Base-by-base conservation (phyloP, 1,140 invertebrate species). In the Mamestra configurata region DNA sequence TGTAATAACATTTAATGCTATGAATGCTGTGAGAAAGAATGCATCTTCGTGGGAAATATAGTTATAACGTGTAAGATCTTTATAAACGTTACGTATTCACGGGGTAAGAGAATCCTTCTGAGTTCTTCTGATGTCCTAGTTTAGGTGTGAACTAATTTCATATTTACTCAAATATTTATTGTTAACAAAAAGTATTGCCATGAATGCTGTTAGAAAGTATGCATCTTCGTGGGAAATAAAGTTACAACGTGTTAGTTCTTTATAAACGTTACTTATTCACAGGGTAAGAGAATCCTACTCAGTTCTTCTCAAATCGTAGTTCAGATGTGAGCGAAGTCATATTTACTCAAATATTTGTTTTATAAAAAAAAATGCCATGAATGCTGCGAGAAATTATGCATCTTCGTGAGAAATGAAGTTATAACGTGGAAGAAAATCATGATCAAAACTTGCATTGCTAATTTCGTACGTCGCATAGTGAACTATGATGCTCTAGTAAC, bases 41-140 rank as follows among this genome's bases (percentile, higher is more conserved):
- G 1, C 43, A 13, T n/a, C 13, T 49, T n/a, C 43, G 43, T 46
- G 11, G 43, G 43, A 46, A 46, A 31, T 31, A 31, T 3, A 31
- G 27, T 31, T 3, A 5, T 31, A 31, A 31, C 27, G 27, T 31
- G 8, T 46, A 15, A 0, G 43, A 46, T 13, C 15, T n/a, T n/a
- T n/a, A n/a, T n/a, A n/a, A 15, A 46, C 15, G n/a, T n/a, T n/a
- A n/a, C n/a, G n/a, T n/a, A n/a, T n/a, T n/a, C n/a, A n/a, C n/a
- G 27, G 27, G 27, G 27, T 31, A 13, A n/a, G n/a, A n/a, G n/a
- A 8, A 40, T 66, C 35, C 61, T 66, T 10, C 35, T 66, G 31
- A 40, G 37, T 4, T 40, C 61, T 66, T 66, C 5, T 66, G 61
- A 3, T n/a, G n/a, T 57, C 53, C 53, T 55, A 57, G 53, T 57